phyloP scores from a whole-genome alignment of 2,797 vertebrate species.

The Pangasius larnaudii region DNA sequence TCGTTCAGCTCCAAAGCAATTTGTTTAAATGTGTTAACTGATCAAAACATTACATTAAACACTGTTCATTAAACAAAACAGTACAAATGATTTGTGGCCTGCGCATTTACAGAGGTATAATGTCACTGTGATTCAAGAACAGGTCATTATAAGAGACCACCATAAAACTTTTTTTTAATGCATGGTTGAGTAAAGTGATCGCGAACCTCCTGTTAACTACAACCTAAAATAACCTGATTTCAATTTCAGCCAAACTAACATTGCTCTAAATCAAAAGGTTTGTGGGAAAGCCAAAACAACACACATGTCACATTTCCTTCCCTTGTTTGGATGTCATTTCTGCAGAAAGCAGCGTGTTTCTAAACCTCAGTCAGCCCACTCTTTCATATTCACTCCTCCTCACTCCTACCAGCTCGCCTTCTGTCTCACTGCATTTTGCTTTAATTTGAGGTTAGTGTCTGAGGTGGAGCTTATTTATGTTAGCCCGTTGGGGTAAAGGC shows the following conservation, averaged over 20 bases:
- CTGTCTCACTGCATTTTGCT: slow-evolving; percentile 74
- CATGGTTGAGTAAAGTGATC: background rate
- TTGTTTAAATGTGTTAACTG: slow-evolving; percentile 9
- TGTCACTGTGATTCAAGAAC: background rate
- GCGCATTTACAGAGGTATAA: background rate
- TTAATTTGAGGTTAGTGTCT: slow-evolving; percentile 72
- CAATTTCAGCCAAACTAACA: slow-evolving; percentile 3
- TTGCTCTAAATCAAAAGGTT: slow-evolving; percentile 38
- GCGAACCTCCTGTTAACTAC: background rate
- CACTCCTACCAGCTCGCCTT: slow-evolving; percentile 67
- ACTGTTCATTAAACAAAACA: background rate
- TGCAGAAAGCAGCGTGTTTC: slow-evolving; percentile 63
- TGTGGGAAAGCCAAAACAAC: slow-evolving; percentile 55
- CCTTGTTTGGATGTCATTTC: slow-evolving; percentile 62
- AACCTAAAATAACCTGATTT: slow-evolving; percentile 34
- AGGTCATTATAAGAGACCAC: background rate
- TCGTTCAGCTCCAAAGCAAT: background rate
- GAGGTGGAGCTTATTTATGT: slow-evolving; percentile 73
- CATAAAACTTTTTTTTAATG: slow-evolving; percentile 4
- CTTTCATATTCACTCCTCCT: slow-evolving; percentile 41
- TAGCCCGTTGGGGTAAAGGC: slow-evolving; percentile 67
- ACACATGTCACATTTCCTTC: slow-evolving; percentile 61
- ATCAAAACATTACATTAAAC: background rate
- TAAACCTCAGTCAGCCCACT: slow-evolving; percentile 61
- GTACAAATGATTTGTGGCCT: background rate